phyloP scores from a whole-genome alignment of 2,797 vertebrate species.

The Rhyacichthys aspro region DNA sequence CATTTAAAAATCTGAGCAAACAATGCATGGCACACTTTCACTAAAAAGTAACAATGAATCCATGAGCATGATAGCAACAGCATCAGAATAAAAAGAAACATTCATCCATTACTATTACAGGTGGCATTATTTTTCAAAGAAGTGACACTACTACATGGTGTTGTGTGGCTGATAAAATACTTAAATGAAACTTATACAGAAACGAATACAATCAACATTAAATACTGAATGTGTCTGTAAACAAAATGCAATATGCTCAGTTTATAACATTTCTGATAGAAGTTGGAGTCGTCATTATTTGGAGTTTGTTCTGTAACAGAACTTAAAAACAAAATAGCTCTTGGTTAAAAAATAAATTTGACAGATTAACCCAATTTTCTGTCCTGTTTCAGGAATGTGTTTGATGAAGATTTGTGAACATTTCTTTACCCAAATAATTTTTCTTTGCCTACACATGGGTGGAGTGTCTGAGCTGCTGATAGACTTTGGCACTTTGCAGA shows the following conservation, averaged over 20 bases:
- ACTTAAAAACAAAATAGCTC: not conserved
- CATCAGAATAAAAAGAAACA: slow-evolving; percentile 53
- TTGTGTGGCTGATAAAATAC: slow-evolving; percentile 28
- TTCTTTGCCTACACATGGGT: slow-evolving; percentile 18
- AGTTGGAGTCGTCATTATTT: slow-evolving; percentile 12
- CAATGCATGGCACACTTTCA: slow-evolving; percentile 39
- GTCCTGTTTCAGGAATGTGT: slow-evolving; percentile 12
- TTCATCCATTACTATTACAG: slow-evolving; percentile 50
- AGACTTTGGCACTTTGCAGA: slow-evolving; percentile 51
- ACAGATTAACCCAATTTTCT: slow-evolving; percentile 5
- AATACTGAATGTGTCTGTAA: slow-evolving; percentile 67
- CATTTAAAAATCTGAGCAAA: slow-evolving; percentile 25
- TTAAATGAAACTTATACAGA: slow-evolving; percentile 37
- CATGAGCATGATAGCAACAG: slow-evolving; percentile 49
- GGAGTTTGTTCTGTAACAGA: slow-evolving; percentile 41
- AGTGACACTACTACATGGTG: slow-evolving; percentile 33
- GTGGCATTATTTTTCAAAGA: slow-evolving; percentile 20
- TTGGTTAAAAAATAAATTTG: slow-evolving; percentile 12
- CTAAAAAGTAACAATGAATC: slow-evolving; percentile 50
- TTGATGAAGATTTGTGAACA: slow-evolving; percentile 9
- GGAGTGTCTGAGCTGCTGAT: slow-evolving; percentile 32
- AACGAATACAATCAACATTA: slow-evolving; percentile 33
- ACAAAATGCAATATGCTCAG: slow-evolving; percentile 40
- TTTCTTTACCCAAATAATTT: slow-evolving; percentile 17
- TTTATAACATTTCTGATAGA: slow-evolving; percentile 13